phyloP scores from a whole-genome alignment of 2,113 vertebrate genomes.

The Morone saxatilis region DNA sequence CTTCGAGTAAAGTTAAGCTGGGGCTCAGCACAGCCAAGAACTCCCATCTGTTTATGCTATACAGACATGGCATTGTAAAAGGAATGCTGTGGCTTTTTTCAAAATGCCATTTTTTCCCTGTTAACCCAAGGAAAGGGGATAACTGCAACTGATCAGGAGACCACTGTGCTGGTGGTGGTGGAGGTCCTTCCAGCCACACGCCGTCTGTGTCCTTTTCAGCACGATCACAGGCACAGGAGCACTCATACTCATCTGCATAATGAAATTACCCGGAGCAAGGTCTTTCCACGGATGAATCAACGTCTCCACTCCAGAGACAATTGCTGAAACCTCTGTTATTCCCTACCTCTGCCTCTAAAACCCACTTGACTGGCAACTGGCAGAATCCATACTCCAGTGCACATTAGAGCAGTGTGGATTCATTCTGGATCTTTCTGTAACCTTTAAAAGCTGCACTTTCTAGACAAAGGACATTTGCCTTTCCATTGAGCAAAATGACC shows the following conservation, averaged over 20 bases:
- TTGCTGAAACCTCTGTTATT: slow-evolving; percentile 56
- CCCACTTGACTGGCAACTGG: slow-evolving; percentile 12
- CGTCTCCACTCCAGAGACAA: slow-evolving; percentile 42
- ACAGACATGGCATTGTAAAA: slow-evolving; percentile 74
- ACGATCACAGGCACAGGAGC: slow-evolving; percentile 29
- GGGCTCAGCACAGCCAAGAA: slow-evolving; percentile 53
- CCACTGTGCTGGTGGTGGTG: slow-evolving; percentile 12
- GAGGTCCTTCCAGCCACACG: slow-evolving; percentile 42
- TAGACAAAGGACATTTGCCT: slow-evolving; percentile 14
- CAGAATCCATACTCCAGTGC: slow-evolving; percentile 1
- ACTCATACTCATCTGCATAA: slow-evolving; percentile 71
- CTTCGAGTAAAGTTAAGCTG: slow-evolving; percentile 38
- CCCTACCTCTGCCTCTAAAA: slow-evolving; percentile 45
- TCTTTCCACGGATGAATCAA: slow-evolving; percentile 71
- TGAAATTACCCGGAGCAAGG: slow-evolving; percentile 62
- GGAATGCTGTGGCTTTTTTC: slow-evolving; percentile 79
- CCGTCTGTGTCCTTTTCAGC: slow-evolving; percentile 37
- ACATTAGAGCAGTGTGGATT: neutral
- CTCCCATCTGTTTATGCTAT: slow-evolving; percentile 80
- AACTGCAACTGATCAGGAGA: slow-evolving; percentile 67
- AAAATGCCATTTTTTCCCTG: slow-evolving; percentile 56
- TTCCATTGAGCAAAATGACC: slow-evolving; percentile 14
- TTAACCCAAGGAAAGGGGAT: slow-evolving; percentile 69
- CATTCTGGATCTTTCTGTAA: neutral
- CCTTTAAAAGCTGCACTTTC: slow-evolving; percentile 17